Evolutionary conservation across 2,888 invertebrate genomes (phyloP), one percentile per base, ranked within the genome.

Genomic region (Baccha elongata): DNA sequence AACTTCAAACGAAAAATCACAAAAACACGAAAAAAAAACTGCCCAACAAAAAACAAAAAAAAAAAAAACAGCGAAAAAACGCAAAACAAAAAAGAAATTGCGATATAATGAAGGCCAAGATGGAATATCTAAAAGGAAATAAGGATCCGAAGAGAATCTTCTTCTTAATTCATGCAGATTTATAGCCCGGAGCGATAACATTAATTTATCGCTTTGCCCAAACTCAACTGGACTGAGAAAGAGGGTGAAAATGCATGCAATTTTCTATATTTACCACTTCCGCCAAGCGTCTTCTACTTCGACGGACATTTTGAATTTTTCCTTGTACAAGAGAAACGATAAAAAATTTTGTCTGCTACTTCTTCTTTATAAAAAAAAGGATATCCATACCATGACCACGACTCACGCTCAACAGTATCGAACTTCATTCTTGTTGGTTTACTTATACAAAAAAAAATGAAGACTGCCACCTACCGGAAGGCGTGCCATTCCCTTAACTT

Each of bases 151-250:
- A 83, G 83, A 78, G 73, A 83, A 83, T 78, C 78, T 84, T 83
- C 76, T 85, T 85, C 85, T 86, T 86, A 87, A 86, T 86, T 87
- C 86, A 86, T 86, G 86, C 86, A 87, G 87, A 87, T 87, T 87
- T 87, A 87, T 87, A 85, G 87, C 87, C 85, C 68, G 62, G 55
- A 85, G 87, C 86, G 87, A 87, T 87, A 87, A 87, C 86, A 86
- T 85, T 87, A 86, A 87, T 87, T 87, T 87, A 87, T 87, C 86
- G 86, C 84, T 78, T 83, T 83, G 62, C 72, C 46, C 50, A 62
- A 52, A 78, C 72, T 52, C 60, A 15, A 35, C 40, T 50, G 40
- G 55, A 23, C 19, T 15, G 35, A 29, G 40, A 13, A 40, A 40
- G 72, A 62, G 48, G 71, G 65, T 62, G 29, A 68, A 67, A 84